Evolutionary conservation across 2,888 invertebrate genomes (phyloP).

Genomic region (Dynastes grantii): DNA sequence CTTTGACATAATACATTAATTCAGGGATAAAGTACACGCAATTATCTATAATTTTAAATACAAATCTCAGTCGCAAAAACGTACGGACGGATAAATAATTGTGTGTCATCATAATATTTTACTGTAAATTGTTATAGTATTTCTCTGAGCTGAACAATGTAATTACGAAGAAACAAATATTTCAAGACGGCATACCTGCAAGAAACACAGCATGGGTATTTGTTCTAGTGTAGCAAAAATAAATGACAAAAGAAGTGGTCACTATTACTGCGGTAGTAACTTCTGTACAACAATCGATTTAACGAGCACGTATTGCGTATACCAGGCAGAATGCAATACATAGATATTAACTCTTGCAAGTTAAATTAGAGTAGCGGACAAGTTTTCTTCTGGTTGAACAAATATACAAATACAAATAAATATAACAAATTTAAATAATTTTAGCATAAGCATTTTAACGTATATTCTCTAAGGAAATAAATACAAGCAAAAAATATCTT

Average conservation of each 20-base stretch:
- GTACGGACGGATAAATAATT: constrained; percentile 39
- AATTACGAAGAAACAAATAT: constrained; percentile 46
- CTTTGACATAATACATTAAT: constrained; percentile 51
- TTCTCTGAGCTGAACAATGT: constrained; percentile 41
- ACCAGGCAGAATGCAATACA: too few relatives aligned
- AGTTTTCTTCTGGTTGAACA: too few relatives aligned
- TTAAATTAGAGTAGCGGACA: too few relatives aligned
- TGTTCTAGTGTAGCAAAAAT: constrained; percentile 33
- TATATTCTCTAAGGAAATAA: too few relatives aligned
- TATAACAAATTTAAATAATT: too few relatives aligned
- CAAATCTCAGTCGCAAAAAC: constrained; percentile 46
- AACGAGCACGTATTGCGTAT: background rate
- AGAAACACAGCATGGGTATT: constrained; percentile 41
- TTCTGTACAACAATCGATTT: background rate
- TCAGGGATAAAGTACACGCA: constrained; percentile 46
- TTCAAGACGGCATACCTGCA: constrained; percentile 36
- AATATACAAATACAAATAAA: too few relatives aligned
- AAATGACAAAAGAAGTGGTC: constrained; percentile 1
- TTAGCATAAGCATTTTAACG: too few relatives aligned
- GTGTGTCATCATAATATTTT: constrained; percentile 50
- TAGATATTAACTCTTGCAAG: too few relatives aligned
- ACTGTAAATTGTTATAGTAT: constrained; percentile 43
- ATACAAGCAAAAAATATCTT: too few relatives aligned
- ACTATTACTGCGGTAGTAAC: background rate
- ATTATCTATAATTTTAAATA: constrained; percentile 52